Evolutionary conservation across 2,888 invertebrate species (phyloP).

Genomic region (Pristionchus exspectatus): DNA sequence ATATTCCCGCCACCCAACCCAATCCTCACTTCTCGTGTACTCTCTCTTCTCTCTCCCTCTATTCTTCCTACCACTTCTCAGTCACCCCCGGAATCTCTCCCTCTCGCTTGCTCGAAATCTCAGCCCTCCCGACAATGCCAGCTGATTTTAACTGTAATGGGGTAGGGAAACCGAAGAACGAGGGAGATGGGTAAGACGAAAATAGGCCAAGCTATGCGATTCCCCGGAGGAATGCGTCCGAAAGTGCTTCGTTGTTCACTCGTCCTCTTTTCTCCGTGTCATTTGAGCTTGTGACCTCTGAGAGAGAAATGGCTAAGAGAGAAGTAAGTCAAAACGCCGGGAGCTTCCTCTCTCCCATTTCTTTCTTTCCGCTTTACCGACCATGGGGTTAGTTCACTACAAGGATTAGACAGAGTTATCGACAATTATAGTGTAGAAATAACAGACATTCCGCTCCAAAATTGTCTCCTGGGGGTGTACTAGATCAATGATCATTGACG

Average conservation of each 20-base stretch:
- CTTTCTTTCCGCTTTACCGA: background rate
- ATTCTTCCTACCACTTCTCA: constrained; percentile 44
- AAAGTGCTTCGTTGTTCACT: constrained; percentile 6
- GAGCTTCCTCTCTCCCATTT: background rate
- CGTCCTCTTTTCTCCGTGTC: background rate
- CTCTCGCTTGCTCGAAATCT: background rate
- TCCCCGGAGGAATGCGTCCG: background rate
- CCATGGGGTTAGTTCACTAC: background rate
- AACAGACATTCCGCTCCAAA: background rate
- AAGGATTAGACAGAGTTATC: background rate
- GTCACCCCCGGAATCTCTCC: background rate
- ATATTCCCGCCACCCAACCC: background rate
- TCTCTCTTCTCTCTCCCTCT: constrained; percentile 22
- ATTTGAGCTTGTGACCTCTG: constrained; percentile 45
- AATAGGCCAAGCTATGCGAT: background rate
- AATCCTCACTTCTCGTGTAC: constrained; percentile 42
- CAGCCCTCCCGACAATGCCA: background rate
- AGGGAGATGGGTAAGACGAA: background rate
- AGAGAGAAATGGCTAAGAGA: background rate
- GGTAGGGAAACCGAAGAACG: background rate
- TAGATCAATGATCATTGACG: no score
- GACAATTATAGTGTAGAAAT: no score
- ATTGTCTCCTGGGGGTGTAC: no score
- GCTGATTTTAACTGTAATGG: constrained; percentile 23
- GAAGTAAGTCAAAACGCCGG: constrained; percentile 4